A percentile compares a stretch with the other conserved stretches of the same genome.
phyloP scores from a whole-genome alignment of 1,140 invertebrate genomes.

The Sycophaga agraensis region DNA sequence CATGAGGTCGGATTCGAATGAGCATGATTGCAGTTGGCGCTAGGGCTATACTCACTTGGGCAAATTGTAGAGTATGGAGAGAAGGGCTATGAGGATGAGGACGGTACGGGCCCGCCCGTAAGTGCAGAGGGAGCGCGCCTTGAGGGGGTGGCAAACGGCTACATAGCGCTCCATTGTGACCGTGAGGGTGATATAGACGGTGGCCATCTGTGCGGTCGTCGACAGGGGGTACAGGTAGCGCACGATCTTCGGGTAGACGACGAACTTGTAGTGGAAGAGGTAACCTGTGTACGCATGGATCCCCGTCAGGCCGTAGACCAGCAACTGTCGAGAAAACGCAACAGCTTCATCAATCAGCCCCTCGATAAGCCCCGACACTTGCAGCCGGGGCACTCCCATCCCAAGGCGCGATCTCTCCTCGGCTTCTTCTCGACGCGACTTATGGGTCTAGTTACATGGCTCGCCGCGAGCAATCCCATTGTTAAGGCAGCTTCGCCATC shows the following conservation, averaged over 20 bases:
- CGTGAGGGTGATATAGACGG: constrained; percentile 91
- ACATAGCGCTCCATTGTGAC: constrained; percentile 95
- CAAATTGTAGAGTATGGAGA: constrained; percentile 86
- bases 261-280: constrained; percentile 76
- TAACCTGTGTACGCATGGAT: constrained; percentile 78
- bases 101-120: constrained; percentile 84
- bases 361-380: too few species aligned
- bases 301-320: constrained; percentile 83
- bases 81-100: constrained; percentile 78
- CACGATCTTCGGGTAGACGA: constrained; percentile 78
- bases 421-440: too few species aligned
- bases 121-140: constrained; percentile 85
- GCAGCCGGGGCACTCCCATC: too few species aligned
- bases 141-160: constrained; percentile 91
- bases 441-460: too few species aligned
- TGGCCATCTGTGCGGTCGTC: constrained; percentile 86
- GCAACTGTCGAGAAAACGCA: constrained; percentile 57
- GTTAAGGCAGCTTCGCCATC: too few species aligned
- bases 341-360: not conserved
- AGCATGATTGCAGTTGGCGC: too few species aligned
- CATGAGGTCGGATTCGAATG: too few species aligned
- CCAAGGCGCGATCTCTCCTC: too few species aligned
- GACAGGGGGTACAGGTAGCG: constrained; percentile 84
- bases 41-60: constrained; percentile 62
- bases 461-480: too few species aligned